These are phyloP conservation scores for Brachionus sp. DNA, from an alignment of 1,140 invertebrate species.

Conservation along the genomic window DNA sequence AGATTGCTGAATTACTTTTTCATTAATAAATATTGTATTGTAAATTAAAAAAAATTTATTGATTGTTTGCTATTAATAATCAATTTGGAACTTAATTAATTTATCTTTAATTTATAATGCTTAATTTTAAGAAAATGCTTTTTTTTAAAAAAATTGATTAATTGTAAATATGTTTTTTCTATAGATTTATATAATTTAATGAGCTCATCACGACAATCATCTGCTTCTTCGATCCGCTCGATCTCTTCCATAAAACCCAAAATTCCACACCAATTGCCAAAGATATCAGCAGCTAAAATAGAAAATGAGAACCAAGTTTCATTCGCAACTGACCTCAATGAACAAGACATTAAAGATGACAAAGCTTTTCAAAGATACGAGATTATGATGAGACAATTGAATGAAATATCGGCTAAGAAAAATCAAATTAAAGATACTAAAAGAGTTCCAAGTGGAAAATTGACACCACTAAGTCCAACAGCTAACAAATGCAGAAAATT, in stretches of 20 bases:
- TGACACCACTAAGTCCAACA: not conserved
- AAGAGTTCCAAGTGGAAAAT: not conserved
- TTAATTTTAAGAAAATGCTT: too few species aligned
- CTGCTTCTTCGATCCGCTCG: constrained; percentile 16
- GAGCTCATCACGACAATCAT: constrained; percentile 22
- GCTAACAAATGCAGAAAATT: not conserved
- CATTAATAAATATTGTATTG: too few species aligned
- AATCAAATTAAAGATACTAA: not conserved
- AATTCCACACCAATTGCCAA: constrained; percentile 7
- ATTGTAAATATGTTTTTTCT: not conserved
- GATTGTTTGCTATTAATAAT: too few species aligned
- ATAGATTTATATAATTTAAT: not conserved
- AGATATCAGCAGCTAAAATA: not conserved
- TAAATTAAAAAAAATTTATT: too few species aligned
- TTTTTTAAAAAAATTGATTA: too few species aligned
- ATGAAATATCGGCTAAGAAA: not conserved
- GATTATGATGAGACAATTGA: constrained; percentile 11
- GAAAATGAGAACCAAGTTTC: not conserved
- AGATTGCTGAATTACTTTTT: too few species aligned
- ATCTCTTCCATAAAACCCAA: not conserved
- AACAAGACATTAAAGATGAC: constrained; percentile 11
- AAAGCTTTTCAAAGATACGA: not conserved
- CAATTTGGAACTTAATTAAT: too few species aligned
- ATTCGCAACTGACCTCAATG: not conserved
- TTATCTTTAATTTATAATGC: too few species aligned